A percentile compares a stretch with the other conserved stretches of the same genome.
phyloP scores from a whole-genome alignment of 2,888 invertebrate genomes.

The Drosophila quinaria region DNA sequence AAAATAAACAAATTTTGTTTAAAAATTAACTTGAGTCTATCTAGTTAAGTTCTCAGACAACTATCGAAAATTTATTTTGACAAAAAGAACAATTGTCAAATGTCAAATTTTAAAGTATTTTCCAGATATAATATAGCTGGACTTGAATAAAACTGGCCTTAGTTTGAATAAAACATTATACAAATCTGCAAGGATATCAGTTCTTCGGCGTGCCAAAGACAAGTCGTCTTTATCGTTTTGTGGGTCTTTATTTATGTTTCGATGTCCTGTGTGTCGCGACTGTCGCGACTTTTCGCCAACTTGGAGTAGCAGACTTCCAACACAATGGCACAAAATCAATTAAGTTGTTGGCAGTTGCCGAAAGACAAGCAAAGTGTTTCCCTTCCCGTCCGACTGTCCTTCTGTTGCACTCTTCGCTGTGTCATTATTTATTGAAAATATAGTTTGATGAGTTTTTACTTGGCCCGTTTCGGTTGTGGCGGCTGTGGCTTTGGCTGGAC shows the following conservation, averaged over 20 bases:
- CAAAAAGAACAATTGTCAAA: no score
- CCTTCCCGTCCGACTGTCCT: not conserved
- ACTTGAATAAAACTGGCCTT: no score
- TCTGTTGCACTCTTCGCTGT: conserved; percentile 15
- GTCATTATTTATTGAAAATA: conserved; percentile 81
- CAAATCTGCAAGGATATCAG: not conserved
- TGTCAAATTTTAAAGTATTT: no score
- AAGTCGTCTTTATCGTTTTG: conserved; percentile 8
- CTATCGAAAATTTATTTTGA: no score
- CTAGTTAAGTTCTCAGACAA: no score
- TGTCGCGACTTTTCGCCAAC: conserved; percentile 48
- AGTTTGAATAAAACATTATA: no score
- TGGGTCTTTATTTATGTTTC: conserved; percentile 52
- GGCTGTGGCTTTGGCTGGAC: conserved; percentile 25
- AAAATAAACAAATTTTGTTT: no score
- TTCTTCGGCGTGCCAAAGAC: not conserved
- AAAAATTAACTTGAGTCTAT: no score
- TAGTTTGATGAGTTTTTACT: conserved; percentile 81
- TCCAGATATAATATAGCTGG: no score
- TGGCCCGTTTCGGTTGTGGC: conserved; percentile 27
- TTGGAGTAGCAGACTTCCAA: conserved; percentile 25
- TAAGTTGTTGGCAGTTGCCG: conserved; percentile 53
- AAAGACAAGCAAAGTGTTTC: conserved; percentile 28
- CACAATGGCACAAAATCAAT: conserved; percentile 75
- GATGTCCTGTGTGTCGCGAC: conserved; percentile 26